phyloP scores from a whole-genome alignment of 2,797 vertebrate genomes.

The Diplodus puntazzo region DNA sequence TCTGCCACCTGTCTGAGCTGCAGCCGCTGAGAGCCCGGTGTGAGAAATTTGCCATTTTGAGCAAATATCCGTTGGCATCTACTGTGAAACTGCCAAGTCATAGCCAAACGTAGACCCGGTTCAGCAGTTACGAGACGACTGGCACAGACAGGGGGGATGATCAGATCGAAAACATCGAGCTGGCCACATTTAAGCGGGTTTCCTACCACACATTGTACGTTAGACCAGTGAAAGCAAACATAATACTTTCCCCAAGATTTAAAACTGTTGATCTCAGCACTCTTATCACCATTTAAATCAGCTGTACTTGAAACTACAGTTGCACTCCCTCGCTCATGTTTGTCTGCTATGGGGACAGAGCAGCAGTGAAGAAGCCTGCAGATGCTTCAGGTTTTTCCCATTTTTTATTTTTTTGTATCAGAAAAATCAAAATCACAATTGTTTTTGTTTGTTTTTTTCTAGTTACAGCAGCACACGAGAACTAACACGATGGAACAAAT shows the following conservation, averaged over 20 bases:
- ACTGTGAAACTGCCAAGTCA: slow-evolving; percentile 68
- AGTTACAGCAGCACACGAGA: slow-evolving; percentile 42
- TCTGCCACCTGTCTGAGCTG: slow-evolving; percentile 30
- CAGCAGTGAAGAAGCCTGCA: neutral
- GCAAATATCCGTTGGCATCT: slow-evolving; percentile 22
- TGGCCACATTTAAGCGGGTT: slow-evolving; percentile 42
- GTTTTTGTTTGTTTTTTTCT: neutral
- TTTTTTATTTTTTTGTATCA: slow-evolving; percentile 39
- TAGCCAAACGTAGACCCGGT: slow-evolving; percentile 16
- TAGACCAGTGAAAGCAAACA: slow-evolving; percentile 60
- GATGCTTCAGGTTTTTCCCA: neutral
- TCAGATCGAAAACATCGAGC: slow-evolving; percentile 64
- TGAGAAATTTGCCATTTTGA: slow-evolving; percentile 37
- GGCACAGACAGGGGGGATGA: neutral
- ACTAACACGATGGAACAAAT: slow-evolving; percentile 1
- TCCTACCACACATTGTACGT: slow-evolving; percentile 69
- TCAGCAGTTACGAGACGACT: slow-evolving; percentile 28
- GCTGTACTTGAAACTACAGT: neutral
- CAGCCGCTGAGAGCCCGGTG: slow-evolving; percentile 26
- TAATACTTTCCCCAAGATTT: slow-evolving; percentile 24
- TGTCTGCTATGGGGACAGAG: neutral
- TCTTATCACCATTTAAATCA: neutral
- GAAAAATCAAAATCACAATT: slow-evolving; percentile 14
- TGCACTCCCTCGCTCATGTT: neutral
- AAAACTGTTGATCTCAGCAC: slow-evolving; percentile 24